Base-by-base conservation (phyloP, 2,888 invertebrate genomes). In the Leptinotarsa rubiginosa region DNA sequence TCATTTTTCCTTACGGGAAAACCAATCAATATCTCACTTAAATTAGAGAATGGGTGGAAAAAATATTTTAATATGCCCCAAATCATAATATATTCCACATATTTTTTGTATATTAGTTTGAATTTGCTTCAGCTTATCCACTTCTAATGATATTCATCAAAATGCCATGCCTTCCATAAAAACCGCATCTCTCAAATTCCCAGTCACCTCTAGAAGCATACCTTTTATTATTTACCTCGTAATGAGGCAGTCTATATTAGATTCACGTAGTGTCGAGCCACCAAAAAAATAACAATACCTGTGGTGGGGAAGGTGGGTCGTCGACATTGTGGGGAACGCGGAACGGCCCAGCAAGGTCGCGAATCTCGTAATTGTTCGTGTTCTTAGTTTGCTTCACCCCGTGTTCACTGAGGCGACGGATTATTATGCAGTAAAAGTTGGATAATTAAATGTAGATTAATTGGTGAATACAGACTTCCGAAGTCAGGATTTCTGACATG, bases 271-370 rank as follows among this genome's bases (percentile, higher is more conserved):
- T 41, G 41, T 62, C 50, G 65, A 59, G 47, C 64, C 69, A 64
- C 65, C 68, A 41, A 73, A 73, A 73, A 72, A 64, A 69, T 69
- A 64, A 69, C 68, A 68, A 68, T 69, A 64, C 47, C 52, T 47
- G 56, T 65, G 62, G 69, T 69, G 72, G 72, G 72, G 72, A 54
- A 64, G 69, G 64, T 64, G 72, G 72, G 72, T 73, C 72, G 72
- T 52, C 70, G 69, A 74, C 70, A 70, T 69, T 66, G 66, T 66
- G 65, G 65, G 41, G 70, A 74, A 66, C 74, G 69, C 70, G 66
- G 59, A 70, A 74, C 62, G 69, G 16, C 50, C 70, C 66, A 47
- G 62, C 74, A 74, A 74, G 74, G 74, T 66, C 74, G 74, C 65
- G 13, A 49, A 66, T 69, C 56, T 69, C 31, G 64, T 68, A 64